Evolutionary conservation across 2,113 vertebrate species (phyloP), one percentile per base, ranked within the genome.

Genomic region (Thamnaconus septentrionalis): DNA sequence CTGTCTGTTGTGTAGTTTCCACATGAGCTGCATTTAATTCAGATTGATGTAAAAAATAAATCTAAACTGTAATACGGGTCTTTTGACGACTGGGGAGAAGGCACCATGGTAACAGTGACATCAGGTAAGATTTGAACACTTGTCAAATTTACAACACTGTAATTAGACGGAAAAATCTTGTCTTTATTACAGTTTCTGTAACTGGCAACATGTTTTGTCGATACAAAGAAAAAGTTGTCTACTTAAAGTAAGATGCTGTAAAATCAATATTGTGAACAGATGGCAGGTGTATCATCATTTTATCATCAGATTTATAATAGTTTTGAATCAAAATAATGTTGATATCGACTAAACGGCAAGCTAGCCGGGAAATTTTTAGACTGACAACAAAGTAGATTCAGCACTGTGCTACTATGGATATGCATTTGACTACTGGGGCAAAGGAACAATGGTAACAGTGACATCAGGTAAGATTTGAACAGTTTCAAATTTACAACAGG

Each of bases 1-100:
- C 4, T 18, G 7, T 69, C 46, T 51, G 50, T 58, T 53, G 3
- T 11, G 3, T 8, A 49, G 11, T 51, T 51, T 64, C 60, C 55
- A n/a, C 9, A 64, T 49, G 9, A 4, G 48, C n/a, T 49, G 12
- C 12, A 31, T 31, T 31, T 5, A 54, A 12, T 47, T 45, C 39
- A 0, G 1, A 8, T 41, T 54, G 9, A 47, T 8, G 4, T 59
- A 18, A 31, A 31, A 31, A 31, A 31, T 31, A 31, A 31, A 31
- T 31, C 18, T 53, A 48, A 44, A 78, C 73, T 80, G 78, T 83
- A 60, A 31, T 31, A 70, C 6, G 0, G 1, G 18, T 53, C 7
- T 78, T 87, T 87, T 9, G 69, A 64, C 0, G 7, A 56, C 47
- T 92, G 89, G 89, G 88, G 90, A 0, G 79, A 64, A 59, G 88